Conservation (phyloP, 2,888 invertebrate genomes). For the Prosapia bicincta region DNA sequence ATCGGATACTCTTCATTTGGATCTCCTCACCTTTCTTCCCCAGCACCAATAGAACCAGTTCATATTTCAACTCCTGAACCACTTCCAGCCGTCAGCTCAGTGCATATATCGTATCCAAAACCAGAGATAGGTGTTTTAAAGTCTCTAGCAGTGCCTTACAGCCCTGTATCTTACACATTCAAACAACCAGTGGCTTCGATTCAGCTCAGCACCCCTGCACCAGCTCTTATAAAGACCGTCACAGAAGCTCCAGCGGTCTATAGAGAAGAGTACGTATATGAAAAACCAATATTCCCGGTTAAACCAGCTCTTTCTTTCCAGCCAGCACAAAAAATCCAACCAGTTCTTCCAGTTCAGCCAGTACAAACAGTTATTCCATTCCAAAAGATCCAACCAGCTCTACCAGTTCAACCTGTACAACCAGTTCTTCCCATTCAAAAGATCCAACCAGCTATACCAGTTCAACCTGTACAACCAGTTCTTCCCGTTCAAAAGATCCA, state of each 20-base stretch:
- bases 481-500: background rate
- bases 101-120: background rate
- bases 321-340: background rate
- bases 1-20: background rate
- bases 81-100: conserved; percentile 21
- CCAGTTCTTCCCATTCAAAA: too few species aligned
- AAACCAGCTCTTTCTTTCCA: background rate
- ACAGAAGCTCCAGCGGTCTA: background rate
- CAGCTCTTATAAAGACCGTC: background rate
- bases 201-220: conserved; percentile 22
- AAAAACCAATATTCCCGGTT: background rate
- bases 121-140: conserved; percentile 5
- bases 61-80: conserved; percentile 28
- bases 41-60: conserved; percentile 22
- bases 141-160: conserved; percentile 18
- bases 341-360: background rate
- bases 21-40: conserved; percentile 16
- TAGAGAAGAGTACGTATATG: background rate
- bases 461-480: background rate
- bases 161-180: conserved; percentile 21
- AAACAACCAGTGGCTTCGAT: conserved; percentile 22
- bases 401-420: background rate
- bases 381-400: background rate
- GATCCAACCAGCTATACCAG: background rate
- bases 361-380: background rate